Base-by-base conservation (phyloP, 2,888 invertebrate species). In the Tortrix viridana region DNA sequence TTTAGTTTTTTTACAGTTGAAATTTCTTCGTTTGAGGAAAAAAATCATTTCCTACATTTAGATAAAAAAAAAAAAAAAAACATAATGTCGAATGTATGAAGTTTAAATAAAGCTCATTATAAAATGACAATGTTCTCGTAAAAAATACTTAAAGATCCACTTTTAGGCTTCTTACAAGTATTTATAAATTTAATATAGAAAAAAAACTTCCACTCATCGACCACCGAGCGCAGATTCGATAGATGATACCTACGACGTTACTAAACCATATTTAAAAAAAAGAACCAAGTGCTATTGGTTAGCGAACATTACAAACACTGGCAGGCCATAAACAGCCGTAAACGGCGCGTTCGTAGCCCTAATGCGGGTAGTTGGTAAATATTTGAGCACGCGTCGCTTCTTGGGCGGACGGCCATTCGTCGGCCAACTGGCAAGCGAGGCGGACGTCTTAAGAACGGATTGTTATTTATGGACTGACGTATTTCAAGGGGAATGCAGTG, bases 301-400 rank as follows among this genome's bases (percentile, higher is more conserved):
- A 53, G 47, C 46, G n/a, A 50, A 44, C 47, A 18, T 43, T 22
- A 53, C 37, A 19, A 52, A 57, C 48, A 41, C 38, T 32, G 43
- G 26, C 50, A 58, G 37, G 65, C 44, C 54, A 48, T 65, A 60
- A 65, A 64, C 69, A 71, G 80, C 74, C 74, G 78, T 84, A 83
- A 85, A 83, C 80, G 72, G 74, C 74, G 79, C 79, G 82, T 85
- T 82, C 77, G 81, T 81, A 74, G 76, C 76, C 74, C 78, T 82
- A 81, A 84, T 74, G 80, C 69, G 80, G 86, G 87, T 85, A 85
- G 82, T 89, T 87, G 80, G 86, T 89, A 83, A 90, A 90, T 90
- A 90, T 90, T 90, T 90, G 80, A 89, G 73, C 74, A 76, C 69
- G 68, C 80, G 87, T 86, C 89, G 76, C 70, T 74, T 74, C 72